Evolutionary conservation across 1,140 invertebrate species (phyloP).

Genomic region (Micrasema minimum): DNA sequence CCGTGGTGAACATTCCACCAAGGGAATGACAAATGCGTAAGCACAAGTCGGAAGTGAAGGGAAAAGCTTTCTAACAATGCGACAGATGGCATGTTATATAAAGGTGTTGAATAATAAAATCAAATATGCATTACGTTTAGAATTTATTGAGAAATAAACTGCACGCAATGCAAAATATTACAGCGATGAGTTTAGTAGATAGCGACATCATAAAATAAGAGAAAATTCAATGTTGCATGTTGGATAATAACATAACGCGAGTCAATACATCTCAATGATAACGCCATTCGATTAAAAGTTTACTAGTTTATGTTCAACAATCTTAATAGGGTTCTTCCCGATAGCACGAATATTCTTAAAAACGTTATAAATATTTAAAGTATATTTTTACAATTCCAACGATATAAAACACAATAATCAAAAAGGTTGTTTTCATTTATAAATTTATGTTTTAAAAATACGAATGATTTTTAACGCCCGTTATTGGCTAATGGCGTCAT

Average conservation of each 20-base stretch:
- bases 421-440: too few relatives aligned
- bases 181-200: too few relatives aligned
- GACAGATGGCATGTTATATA: constrained; percentile 9
- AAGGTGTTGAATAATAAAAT: constrained; percentile 11
- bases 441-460: too few relatives aligned
- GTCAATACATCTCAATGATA: neutral
- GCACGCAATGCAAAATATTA: neutral
- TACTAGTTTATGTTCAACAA: neutral
- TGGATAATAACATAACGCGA: neutral
- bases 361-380: too few relatives aligned
- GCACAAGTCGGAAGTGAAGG: constrained; percentile 17
- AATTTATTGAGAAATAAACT: constrained; percentile 10
- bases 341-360: too few relatives aligned
- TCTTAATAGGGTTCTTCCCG: too few relatives aligned
- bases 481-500: too few relatives aligned
- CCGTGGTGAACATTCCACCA: neutral
- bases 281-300: neutral
- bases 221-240: too few relatives aligned
- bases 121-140: constrained; percentile 7
- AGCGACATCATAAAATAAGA: too few relatives aligned
- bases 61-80: neutral
- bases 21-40: constrained; percentile 15
- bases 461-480: too few relatives aligned
- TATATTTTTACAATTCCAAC: too few relatives aligned
- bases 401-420: too few relatives aligned